Base-by-base conservation (phyloP, 92 coral and sea anemone species). In the Epizoanthus scotinus region DNA sequence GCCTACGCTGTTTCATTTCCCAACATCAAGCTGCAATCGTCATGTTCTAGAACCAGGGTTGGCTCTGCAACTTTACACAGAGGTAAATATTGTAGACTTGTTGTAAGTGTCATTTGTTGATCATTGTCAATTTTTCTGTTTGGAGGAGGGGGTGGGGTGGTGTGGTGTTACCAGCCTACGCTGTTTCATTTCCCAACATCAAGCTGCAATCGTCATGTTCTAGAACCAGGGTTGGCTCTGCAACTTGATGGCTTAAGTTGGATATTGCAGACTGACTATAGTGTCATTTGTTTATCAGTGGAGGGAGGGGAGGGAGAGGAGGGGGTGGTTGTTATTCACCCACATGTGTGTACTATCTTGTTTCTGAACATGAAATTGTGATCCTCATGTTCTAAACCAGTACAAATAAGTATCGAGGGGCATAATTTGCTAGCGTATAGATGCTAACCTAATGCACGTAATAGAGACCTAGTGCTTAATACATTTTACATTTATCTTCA, bases 1-100 rank as follows among this genome's bases (percentile, higher is more conserved):
- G 92, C 98, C 2, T 93, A 71, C 63, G 91, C 98, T 79, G 98
- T 95, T 1, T 93, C 95, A 20, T 42, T 95, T 64, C 94, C 98
- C 12, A 91, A 95, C 79, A 77, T 89, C 63, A 74, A 88, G 12
- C 86, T 95, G 50, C 93, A 98, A 97, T 83, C 89, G 62, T 78
- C 89, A 9, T 89, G 93, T 86, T 87, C 88, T 36, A 78, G 85
- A 13, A 66, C 24, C 53, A 78, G 88, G 79, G 54, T 83, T 6
- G 82, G 83, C 69, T 72, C 88, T 29, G 67, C 87, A 25, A 24
- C 54, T 0, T 26, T 60, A 40, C 60, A 44, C 38, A 66, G 67
- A 75, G 81, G 81, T 75, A 75, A 58, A 24, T 63, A 47, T 47
- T 47, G 10, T 44, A 13, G n/a, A n/a, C n/a, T n/a, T n/a, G n/a